A percentile compares a stretch with the other conserved stretches of the same genome.
These are phyloP conservation scores for Neofelis nebulosa DNA, from an alignment of 2,113 vertebrate species.

Conservation along the genomic window DNA sequence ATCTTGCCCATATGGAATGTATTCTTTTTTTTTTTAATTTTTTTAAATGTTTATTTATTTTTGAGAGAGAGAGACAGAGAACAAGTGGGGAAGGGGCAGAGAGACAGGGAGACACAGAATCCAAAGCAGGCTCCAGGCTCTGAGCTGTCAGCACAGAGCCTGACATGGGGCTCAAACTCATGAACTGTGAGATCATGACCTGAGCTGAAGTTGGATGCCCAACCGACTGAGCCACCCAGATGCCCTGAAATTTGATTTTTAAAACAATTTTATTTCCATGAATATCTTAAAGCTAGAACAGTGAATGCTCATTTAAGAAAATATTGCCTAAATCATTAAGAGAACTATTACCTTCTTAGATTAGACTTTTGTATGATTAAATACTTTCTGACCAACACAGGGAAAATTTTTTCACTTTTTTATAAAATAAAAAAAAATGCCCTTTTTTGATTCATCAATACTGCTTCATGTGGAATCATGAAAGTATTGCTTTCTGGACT, in stretches of 20 bases:
- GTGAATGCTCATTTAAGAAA: not conserved
- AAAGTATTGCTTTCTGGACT: not conserved
- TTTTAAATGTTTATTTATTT: too few species aligned
- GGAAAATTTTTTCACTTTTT: slow-evolving; percentile 16
- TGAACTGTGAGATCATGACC: too few species aligned
- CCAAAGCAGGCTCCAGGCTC: too few species aligned
- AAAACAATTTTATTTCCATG: not conserved
- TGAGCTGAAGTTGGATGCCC: too few species aligned
- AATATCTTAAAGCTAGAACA: not conserved
- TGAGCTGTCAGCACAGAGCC: too few species aligned
- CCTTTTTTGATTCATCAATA: not conserved
- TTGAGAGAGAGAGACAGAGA: too few species aligned
- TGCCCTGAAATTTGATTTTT: not conserved
- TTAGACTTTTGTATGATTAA: not conserved
- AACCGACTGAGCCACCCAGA: too few species aligned
- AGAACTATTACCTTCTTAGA: not conserved
- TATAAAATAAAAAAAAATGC: slow-evolving; percentile 12
- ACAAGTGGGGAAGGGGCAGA: too few species aligned
- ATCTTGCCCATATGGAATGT: not conserved
- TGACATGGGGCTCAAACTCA: too few species aligned
- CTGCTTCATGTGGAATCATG: not conserved
- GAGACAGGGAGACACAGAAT: too few species aligned
- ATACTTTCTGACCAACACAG: not conserved
- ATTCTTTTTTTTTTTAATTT: not conserved
- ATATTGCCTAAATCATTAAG: not conserved